A percentile compares a stretch with the other conserved stretches of the same genome.
These are phyloP conservation scores for Garra rufa DNA, from an alignment of 2,113 vertebrate species.

Conservation along the genomic window DNA sequence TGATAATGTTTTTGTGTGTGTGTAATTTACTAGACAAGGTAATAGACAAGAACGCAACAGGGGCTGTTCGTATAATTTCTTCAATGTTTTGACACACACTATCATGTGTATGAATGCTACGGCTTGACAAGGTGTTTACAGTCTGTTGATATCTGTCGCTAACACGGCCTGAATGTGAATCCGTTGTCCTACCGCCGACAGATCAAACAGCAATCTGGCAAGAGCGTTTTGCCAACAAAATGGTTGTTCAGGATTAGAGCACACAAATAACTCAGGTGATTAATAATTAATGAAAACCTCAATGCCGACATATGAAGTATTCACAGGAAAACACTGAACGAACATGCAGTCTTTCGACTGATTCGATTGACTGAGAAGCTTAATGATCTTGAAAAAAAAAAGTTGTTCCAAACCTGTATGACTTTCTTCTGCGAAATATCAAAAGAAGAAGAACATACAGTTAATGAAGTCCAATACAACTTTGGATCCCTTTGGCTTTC, in stretches of 20 bases:
- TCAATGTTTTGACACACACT: constrained; percentile 7
- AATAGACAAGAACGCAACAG: not conserved
- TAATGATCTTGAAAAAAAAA: not conserved
- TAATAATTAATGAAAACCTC: constrained; percentile 44
- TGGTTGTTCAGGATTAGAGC: constrained; percentile 43
- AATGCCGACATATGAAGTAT: constrained; percentile 4
- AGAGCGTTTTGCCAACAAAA: constrained; percentile 48
- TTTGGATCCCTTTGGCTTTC: not conserved
- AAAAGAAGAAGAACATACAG: not conserved
- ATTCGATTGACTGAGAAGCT: not conserved
- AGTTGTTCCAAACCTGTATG: not conserved
- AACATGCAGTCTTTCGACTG: not conserved
- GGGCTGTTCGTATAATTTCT: constrained; percentile 8
- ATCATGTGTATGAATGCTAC: not conserved
- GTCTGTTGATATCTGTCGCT: constrained; percentile 31
- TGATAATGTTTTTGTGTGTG: not conserved
- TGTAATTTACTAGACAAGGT: not conserved
- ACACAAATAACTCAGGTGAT: constrained; percentile 32
- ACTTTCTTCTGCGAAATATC: not conserved
- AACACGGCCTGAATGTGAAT: constrained; percentile 32
- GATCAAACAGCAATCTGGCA: constrained; percentile 49
- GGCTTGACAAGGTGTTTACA: constrained; percentile 8
- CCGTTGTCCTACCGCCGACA: constrained; percentile 1
- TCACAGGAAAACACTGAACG: constrained; percentile 6
- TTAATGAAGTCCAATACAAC: not conserved